Percentiles rank a stretch among this genome's conserved stretches.
Evolutionary conservation across 1,140 invertebrate species (phyloP).

Genomic region (Rhizoglyphus robini): DNA sequence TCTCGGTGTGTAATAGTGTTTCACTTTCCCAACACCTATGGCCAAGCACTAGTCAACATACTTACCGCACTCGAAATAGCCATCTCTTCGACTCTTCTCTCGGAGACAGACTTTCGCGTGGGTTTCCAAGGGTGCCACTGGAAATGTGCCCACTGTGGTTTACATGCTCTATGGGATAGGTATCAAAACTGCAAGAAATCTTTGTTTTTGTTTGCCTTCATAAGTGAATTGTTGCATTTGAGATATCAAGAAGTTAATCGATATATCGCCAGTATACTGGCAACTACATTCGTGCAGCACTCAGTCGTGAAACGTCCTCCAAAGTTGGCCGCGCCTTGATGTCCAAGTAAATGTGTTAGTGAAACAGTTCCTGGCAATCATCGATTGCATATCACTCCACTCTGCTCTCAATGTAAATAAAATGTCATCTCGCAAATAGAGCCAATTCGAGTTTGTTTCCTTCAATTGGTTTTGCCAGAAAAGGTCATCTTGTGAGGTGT

Average conservation of each 20-base stretch:
- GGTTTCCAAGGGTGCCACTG: slow-evolving; percentile 81
- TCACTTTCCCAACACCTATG: slow-evolving; percentile 97
- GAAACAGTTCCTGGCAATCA: too few species aligned
- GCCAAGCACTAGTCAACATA: slow-evolving; percentile 87
- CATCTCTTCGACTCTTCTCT: slow-evolving; percentile 37
- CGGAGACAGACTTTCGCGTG: slow-evolving; percentile 94
- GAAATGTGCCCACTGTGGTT: slow-evolving; percentile 90
- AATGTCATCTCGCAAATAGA: too few species aligned
- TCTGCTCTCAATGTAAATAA: too few species aligned
- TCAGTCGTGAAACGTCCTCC: too few species aligned
- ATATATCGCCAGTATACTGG: too few species aligned
- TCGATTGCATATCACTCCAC: too few species aligned
- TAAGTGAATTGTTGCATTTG: slow-evolving; percentile 16
- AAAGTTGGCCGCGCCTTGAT: slow-evolving; percentile 60
- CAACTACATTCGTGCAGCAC: slow-evolving; percentile 58
- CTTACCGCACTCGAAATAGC: slow-evolving; percentile 55
- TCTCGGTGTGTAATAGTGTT: slow-evolving; percentile 62
- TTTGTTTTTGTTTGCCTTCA: not conserved
- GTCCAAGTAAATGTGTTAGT: not conserved
- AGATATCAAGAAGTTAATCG: slow-evolving; percentile 59
- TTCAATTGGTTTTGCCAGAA: too few species aligned
- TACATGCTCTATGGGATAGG: slow-evolving; percentile 85
- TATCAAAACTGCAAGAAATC: slow-evolving; percentile 48
- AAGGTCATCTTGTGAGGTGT: too few species aligned
- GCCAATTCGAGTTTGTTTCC: too few species aligned